Base-by-base conservation (phyloP, 2,888 invertebrate species). In the Conus canariensis region DNA sequence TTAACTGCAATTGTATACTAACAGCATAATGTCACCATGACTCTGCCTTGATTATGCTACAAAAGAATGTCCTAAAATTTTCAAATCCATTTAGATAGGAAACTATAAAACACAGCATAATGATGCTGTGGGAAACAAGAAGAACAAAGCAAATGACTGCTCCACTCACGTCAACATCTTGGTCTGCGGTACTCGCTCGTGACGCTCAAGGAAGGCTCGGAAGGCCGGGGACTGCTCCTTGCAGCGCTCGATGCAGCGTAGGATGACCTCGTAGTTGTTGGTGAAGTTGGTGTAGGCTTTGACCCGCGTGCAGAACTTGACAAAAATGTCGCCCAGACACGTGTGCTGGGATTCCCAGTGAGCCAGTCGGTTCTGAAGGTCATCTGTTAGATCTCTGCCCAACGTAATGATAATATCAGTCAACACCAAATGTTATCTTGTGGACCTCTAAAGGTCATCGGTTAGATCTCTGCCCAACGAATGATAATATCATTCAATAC, bases 291-390 rank as follows among this genome's bases (percentile, higher is more conserved):
- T 94, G 92, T 96, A 96, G 12, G 94, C 94, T 89, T 95, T 95
- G 58, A 96, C 92, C 77, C 93, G 94, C 6, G 93, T 92, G 89
- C 94, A 95, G 91, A 96, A 95, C 91, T 95, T 94, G 59, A 96
- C 93, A 91, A 96, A 96, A 25, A 96, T 94, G 91, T 96, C 96
- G 8, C 96, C 96, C 10, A 96, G 92, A 89, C 95, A 96, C 10
- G 93, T 93, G 86, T 95, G 93, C 83, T 94, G 94, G 10, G 94
- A 90, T 58, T 94, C 93, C 96, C 96, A 96, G 87, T 94, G 94
- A 9, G 91, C 92, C 56, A 95, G 90, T 10, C 95, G 94, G 56
- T 93, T 93, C 92, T 94, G 94, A 60, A 96, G 92, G 86, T 96
- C 95, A 30, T 94, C 94, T 14, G 93, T 91, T 56, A 96, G 90